Conservation (phyloP, 2,113 vertebrate genomes). For the Hippocampus abdominalis region DNA sequence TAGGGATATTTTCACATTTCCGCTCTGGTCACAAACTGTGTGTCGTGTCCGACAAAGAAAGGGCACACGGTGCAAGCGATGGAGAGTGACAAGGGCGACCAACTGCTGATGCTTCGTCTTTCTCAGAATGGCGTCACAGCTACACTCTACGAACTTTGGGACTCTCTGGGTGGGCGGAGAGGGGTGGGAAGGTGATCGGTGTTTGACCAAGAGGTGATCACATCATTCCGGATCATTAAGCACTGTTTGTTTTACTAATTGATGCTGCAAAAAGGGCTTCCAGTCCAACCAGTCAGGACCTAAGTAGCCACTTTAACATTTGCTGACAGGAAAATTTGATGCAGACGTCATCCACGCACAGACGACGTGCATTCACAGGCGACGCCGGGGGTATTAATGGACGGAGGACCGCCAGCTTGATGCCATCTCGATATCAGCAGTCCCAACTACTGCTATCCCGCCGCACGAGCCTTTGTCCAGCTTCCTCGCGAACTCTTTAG, state of each 20-base stretch:
- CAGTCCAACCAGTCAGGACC: slow-evolving; percentile 5
- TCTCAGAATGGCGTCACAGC: no score
- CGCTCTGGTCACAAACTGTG: background rate
- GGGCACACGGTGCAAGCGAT: no score
- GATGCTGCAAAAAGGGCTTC: slow-evolving; percentile 11
- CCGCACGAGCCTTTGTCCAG: slow-evolving; percentile 1
- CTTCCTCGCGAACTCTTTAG: slow-evolving; percentile 8
- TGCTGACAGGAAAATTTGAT: slow-evolving; percentile 12
- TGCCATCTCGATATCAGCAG: slow-evolving; percentile 4
- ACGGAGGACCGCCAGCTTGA: slow-evolving; percentile 13
- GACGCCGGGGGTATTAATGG: slow-evolving; percentile 45
- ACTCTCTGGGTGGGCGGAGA: background rate
- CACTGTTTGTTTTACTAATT: slow-evolving; percentile 37
- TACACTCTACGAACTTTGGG: background rate
- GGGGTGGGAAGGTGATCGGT: slow-evolving; percentile 3
- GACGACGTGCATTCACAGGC: background rate
- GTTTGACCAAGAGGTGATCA: slow-evolving; percentile 12
- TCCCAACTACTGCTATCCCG: slow-evolving; percentile 3
- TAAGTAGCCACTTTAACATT: background rate
- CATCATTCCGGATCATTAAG: slow-evolving; percentile 29
- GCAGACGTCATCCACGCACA: background rate
- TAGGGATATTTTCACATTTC: background rate
- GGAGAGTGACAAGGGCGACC: no score
- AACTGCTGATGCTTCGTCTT: no score
- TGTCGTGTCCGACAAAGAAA: background rate